Evolutionary conservation across 2,888 invertebrate species (phyloP).

Genomic region (Lathronympha strigana): DNA sequence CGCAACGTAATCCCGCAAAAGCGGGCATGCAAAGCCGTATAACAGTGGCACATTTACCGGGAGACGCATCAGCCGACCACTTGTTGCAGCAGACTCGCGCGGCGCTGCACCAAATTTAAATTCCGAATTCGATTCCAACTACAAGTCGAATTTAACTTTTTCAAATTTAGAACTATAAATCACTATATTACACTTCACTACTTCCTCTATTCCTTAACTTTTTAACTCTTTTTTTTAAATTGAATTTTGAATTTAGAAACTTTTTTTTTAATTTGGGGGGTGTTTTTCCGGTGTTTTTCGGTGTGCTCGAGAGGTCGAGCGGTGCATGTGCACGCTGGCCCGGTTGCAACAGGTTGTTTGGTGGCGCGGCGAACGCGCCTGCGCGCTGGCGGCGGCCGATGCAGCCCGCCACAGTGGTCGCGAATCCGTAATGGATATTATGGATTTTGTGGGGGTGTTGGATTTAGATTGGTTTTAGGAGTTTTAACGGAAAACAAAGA

Average conservation of each 20-base stretch:
- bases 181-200: conserved; percentile 13
- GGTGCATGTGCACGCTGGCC: conserved; percentile 80
- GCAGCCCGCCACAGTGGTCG: conserved; percentile 70
- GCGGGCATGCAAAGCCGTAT: conserved; percentile 79
- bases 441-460: conserved; percentile 21
- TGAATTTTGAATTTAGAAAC: conserved; percentile 48
- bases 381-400: conserved; percentile 63
- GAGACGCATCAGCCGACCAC: conserved; percentile 78
- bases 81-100: conserved; percentile 77
- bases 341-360: conserved; percentile 83
- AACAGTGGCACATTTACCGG: conserved; percentile 80
- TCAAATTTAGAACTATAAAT: conserved; percentile 8
- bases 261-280: conserved; percentile 42
- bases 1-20: conserved; percentile 70
- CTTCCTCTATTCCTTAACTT: background rate
- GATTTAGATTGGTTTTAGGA: background rate
- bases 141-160: conserved; percentile 20
- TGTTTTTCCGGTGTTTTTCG: conserved; percentile 63
- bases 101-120: conserved; percentile 52
- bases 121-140: conserved; percentile 48
- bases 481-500: background rate
- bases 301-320: conserved; percentile 47
- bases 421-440: conserved; percentile 42
- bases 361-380: conserved; percentile 65
- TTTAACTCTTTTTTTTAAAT: conserved; percentile 45